These are phyloP conservation scores for Latrodectus geometricus DNA, from an alignment of 1,140 invertebrate species.

Conservation along the genomic window DNA sequence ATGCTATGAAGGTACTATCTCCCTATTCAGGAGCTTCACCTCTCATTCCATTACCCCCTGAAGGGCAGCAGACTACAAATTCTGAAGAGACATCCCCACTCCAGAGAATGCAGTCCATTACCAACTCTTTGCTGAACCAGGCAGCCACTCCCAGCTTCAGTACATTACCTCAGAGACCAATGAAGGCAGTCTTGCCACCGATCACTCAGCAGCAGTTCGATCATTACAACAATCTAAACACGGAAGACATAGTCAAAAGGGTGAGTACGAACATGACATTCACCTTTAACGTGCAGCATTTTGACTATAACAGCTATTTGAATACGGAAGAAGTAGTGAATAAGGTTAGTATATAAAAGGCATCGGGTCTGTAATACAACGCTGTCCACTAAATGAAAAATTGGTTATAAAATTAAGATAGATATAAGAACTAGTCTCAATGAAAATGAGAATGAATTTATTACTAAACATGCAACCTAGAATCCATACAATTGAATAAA, in stretches of 20 bases:
- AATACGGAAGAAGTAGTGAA: not conserved
- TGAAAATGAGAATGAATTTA: too few species aligned
- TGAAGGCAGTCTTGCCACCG: conserved; percentile 95
- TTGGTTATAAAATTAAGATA: too few species aligned
- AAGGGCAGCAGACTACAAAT: conserved; percentile 9
- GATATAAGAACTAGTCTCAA: too few species aligned
- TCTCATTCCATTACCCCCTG: conserved; percentile 29
- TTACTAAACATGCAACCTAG: too few species aligned
- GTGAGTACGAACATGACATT: conserved; percentile 69
- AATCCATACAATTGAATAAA: too few species aligned
- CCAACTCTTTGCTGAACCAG: conserved; percentile 94
- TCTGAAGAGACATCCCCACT: conserved; percentile 77
- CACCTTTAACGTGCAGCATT: too few species aligned
- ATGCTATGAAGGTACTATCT: conserved; percentile 48
- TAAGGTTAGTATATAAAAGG: not conserved
- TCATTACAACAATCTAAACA: conserved; percentile 97
- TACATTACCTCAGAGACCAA: conserved; percentile 83
- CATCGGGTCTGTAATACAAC: too few species aligned
- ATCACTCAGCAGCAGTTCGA: conserved; percentile 99
- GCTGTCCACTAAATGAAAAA: too few species aligned
- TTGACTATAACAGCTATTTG: not conserved
- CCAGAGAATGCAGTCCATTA: conserved; percentile 97
- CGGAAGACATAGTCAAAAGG: conserved; percentile 97
- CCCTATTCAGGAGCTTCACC: conserved; percentile 41
- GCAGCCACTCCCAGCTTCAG: conserved; percentile 80